Percentiles rank a stretch among this genome's conserved stretches.
Conservation (phyloP, 23 tunicate genomes). For the Trididemnum miniatum region DNA sequence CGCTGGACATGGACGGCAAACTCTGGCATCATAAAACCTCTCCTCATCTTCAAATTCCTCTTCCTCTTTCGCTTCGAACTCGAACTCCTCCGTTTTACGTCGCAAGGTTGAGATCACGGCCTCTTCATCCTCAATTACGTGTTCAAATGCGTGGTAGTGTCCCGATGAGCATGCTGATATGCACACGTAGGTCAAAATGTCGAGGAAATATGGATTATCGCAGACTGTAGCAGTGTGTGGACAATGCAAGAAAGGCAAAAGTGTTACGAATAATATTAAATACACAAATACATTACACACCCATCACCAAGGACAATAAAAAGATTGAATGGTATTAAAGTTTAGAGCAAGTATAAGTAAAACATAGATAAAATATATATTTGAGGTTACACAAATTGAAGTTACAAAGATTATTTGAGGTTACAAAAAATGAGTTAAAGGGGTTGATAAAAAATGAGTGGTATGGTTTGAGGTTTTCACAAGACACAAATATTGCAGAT, state of each 20-base stretch:
- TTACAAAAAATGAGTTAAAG: no score
- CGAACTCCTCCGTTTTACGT: not conserved
- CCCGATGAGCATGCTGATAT: slow-evolving; percentile 42
- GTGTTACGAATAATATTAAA: no score
- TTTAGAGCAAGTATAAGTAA: no score
- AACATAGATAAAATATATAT: no score
- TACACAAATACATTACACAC: no score
- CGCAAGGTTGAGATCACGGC: not conserved
- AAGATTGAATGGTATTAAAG: no score
- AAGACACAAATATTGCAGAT: no score
- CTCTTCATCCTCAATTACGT: slow-evolving; percentile 13
- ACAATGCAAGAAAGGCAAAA: not conserved
- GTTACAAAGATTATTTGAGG: no score
- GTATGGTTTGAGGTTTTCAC: no score
- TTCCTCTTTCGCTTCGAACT: slow-evolving; percentile 3
- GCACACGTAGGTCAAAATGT: slow-evolving; percentile 40
- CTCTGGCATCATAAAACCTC: slow-evolving; percentile 7
- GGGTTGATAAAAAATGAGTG: no score
- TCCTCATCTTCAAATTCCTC: slow-evolving; percentile 20
- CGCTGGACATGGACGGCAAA: slow-evolving; percentile 58
- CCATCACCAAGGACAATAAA: no score
- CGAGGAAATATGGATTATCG: slow-evolving; percentile 32
- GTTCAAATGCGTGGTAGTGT: slow-evolving; percentile 50
- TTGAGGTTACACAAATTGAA: no score
- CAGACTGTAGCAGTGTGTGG: slow-evolving; percentile 44